Conservation (phyloP, 2,113 vertebrate species). For the Plectropomus leopardus region DNA sequence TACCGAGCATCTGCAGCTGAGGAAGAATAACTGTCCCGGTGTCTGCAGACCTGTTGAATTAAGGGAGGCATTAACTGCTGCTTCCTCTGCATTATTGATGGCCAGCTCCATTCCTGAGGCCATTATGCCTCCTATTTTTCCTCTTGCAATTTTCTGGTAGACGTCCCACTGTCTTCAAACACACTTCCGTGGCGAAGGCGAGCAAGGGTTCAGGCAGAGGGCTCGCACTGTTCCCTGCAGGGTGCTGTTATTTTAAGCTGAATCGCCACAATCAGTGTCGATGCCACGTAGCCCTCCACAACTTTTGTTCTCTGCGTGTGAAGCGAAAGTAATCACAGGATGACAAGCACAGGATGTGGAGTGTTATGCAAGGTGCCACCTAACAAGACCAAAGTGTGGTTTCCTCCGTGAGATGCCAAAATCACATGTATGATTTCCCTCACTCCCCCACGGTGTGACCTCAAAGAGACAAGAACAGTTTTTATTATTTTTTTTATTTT, state of each 20-base stretch:
- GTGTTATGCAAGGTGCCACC: conserved; percentile 51
- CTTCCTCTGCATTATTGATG: conserved; percentile 84
- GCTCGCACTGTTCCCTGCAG: conserved; percentile 48
- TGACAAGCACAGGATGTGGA: conserved; percentile 52
- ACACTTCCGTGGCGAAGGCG: conserved; percentile 58
- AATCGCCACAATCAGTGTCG: conserved; percentile 52
- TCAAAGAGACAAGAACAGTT: conserved; percentile 38
- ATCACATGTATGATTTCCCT: conserved; percentile 21
- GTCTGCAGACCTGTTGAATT: conserved; percentile 84
- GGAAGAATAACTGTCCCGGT: conserved; percentile 70
- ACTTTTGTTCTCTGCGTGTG: conserved; percentile 35
- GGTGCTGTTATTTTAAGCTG: conserved; percentile 72
- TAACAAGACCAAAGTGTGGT: conserved; percentile 20
- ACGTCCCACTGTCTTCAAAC: conserved; percentile 75
- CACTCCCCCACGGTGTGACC: conserved; percentile 24
- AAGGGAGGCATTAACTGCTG: conserved; percentile 81
- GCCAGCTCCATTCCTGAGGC: conserved; percentile 68
- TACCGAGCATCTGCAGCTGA: conserved; percentile 59
- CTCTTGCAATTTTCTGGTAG: conserved; percentile 71
- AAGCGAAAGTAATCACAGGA: conserved; percentile 57
- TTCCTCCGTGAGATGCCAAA: conserved; percentile 27
- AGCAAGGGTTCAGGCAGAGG: conserved; percentile 64
- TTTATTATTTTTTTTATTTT: too few species aligned
- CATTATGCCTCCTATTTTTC: conserved; percentile 78
- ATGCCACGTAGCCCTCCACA: conserved; percentile 31